phyloP scores from a whole-genome alignment of 1,140 invertebrate species.

The Brachionus koreanus region DNA sequence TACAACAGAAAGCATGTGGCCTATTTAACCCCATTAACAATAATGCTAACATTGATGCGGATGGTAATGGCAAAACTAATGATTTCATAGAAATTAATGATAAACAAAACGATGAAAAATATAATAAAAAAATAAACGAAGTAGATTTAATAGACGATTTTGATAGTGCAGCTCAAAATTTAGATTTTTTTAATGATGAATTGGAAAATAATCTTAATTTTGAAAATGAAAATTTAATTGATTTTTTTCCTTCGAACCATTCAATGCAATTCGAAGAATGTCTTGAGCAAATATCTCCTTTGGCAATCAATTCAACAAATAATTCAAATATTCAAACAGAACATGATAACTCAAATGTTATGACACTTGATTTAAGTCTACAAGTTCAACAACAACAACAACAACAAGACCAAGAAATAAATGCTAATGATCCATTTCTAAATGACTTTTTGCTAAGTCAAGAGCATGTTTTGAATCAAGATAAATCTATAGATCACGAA shows the following conservation, averaged over 20 bases:
- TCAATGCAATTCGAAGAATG: background rate
- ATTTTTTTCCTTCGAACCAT: background rate
- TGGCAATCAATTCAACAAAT: background rate
- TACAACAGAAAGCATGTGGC: slow-evolving; percentile 33
- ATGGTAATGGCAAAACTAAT: background rate
- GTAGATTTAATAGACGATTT: background rate
- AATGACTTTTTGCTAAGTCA: background rate
- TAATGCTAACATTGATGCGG: background rate
- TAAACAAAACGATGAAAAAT: slow-evolving; percentile 3
- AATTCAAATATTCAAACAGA: background rate
- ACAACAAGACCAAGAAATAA: background rate
- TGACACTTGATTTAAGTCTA: background rate
- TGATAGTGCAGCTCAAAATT: background rate
- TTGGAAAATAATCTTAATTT: background rate
- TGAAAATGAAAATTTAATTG: background rate
- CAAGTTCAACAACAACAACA: background rate
- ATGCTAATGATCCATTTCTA: background rate
- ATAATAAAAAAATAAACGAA: background rate
- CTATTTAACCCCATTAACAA: background rate
- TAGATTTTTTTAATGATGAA: background rate
- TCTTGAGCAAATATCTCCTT: background rate
- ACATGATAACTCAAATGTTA: background rate
- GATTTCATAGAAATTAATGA: background rate
- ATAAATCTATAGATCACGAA: background rate
- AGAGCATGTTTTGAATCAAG: background rate